Evolutionary conservation across 1,140 invertebrate genomes (phyloP).

Genomic region (Cydia amplana): DNA sequence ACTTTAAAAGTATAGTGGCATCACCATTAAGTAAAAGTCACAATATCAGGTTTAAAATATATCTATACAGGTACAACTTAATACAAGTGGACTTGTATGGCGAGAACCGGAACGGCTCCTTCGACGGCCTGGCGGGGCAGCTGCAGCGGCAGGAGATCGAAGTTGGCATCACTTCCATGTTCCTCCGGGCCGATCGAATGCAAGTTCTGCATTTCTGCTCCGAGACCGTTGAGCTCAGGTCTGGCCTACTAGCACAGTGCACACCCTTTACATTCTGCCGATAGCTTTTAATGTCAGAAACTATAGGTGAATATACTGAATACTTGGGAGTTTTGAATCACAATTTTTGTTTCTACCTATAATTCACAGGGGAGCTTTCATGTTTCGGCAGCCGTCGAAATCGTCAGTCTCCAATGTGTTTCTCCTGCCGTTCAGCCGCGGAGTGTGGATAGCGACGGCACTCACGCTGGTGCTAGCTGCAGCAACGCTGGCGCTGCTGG

Average conservation of each 20-base stretch:
- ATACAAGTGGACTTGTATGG: slow-evolving; percentile 78
- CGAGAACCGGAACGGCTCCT: slow-evolving; percentile 79
- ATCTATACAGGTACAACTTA: slow-evolving; percentile 66
- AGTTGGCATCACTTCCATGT: slow-evolving; percentile 76
- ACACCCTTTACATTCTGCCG: neutral
- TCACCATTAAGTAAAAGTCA: no score
- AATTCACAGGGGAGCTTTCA: slow-evolving; percentile 64
- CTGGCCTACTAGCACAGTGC: slow-evolving; percentile 26
- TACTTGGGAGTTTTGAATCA: no score
- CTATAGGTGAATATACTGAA: no score
- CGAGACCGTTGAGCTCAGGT: slow-evolving; percentile 77
- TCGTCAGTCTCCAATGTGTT: slow-evolving; percentile 85
- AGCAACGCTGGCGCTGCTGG: slow-evolving; percentile 47
- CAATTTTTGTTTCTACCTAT: neutral
- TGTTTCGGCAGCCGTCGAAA: slow-evolving; percentile 84
- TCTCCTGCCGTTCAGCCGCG: slow-evolving; percentile 81
- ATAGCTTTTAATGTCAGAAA: neutral
- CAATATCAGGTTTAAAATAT: no score
- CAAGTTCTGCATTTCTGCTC: slow-evolving; percentile 75
- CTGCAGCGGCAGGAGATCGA: slow-evolving; percentile 79
- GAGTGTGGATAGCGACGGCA: slow-evolving; percentile 80
- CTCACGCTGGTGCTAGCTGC: slow-evolving; percentile 63
- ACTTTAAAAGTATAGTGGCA: no score
- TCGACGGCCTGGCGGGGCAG: slow-evolving; percentile 76
- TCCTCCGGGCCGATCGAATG: slow-evolving; percentile 79